Percentiles rank a stretch among this genome's conserved stretches.
phyloP scores from a whole-genome alignment of 1,140 invertebrate species.

The Drosophila ogumai region DNA sequence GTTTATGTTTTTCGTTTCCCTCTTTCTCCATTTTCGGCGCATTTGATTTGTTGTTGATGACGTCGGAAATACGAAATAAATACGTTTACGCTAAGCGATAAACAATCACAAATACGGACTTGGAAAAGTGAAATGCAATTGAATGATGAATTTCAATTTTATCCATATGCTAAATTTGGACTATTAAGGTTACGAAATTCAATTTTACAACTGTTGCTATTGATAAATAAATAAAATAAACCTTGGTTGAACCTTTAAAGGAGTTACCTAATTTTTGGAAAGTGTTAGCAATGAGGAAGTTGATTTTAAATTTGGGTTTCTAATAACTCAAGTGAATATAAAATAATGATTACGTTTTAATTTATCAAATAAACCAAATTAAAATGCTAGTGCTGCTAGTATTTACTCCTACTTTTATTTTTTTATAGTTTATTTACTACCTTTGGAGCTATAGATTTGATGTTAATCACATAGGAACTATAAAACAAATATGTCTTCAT shows the following conservation, averaged over 20 bases:
- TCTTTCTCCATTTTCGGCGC: slow-evolving; percentile 50
- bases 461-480: slow-evolving; percentile 43
- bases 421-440: slow-evolving; percentile 23
- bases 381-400: neutral
- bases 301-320: neutral
- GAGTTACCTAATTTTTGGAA: neutral
- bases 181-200: slow-evolving; percentile 23
- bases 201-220: neutral
- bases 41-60: slow-evolving; percentile 73
- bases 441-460: slow-evolving; percentile 42
- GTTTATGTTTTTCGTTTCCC: slow-evolving; percentile 37
- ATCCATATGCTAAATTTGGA: slow-evolving; percentile 11
- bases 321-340: neutral
- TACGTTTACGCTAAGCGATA: slow-evolving; percentile 27
- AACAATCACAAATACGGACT: slow-evolving; percentile 18
- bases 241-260: neutral
- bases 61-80: slow-evolving; percentile 68
- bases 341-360: neutral
- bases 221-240: neutral
- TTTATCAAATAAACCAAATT: neutral
- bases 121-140: slow-evolving; percentile 39
- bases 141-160: slow-evolving; percentile 30
- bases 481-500: slow-evolving; percentile 5
- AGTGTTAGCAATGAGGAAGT: slow-evolving; percentile 15
- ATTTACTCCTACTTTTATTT: neutral